Conservation (phyloP, 2,113 vertebrate genomes). For the Protomyctophum bolini region DNA sequence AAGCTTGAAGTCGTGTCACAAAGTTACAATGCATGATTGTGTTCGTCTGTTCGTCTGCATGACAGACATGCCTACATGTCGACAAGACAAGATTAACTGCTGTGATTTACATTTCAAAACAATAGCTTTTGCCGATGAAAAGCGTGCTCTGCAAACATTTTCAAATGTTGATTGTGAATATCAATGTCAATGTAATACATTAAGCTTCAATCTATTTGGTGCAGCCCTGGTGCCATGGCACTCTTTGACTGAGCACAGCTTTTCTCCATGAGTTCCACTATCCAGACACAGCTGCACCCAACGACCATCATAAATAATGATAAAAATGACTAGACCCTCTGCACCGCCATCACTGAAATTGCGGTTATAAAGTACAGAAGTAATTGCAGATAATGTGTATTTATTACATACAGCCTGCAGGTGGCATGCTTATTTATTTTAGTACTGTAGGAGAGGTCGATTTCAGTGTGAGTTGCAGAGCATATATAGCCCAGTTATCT, state of each 20-base stretch:
- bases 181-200: too few species aligned
- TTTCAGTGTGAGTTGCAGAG: slow-evolving; percentile 21
- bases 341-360: slow-evolving; percentile 54
- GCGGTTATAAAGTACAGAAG: slow-evolving; percentile 64
- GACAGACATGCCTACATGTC: too few species aligned
- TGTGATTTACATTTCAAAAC: too few species aligned
- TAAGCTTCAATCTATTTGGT: too few species aligned
- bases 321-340: slow-evolving; percentile 54
- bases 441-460: neutral
- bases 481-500: slow-evolving; percentile 28
- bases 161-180: too few species aligned
- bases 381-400: slow-evolving; percentile 73
- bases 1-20: too few species aligned
- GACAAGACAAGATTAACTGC: too few species aligned
- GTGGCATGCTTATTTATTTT: slow-evolving; percentile 56
- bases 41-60: too few species aligned
- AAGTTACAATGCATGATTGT: too few species aligned
- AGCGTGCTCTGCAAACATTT: too few species aligned
- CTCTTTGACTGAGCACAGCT: slow-evolving; percentile 17
- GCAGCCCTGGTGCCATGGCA: neutral
- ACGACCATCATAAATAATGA: slow-evolving; percentile 67
- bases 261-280: slow-evolving; percentile 10
- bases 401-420: slow-evolving; percentile 61
- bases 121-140: too few species aligned
- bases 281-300: slow-evolving; percentile 8